Percentiles rank a stretch among this genome's conserved stretches.
phyloP scores from a whole-genome alignment of 2,888 invertebrate genomes.

The Amblyjoppa proteus region DNA sequence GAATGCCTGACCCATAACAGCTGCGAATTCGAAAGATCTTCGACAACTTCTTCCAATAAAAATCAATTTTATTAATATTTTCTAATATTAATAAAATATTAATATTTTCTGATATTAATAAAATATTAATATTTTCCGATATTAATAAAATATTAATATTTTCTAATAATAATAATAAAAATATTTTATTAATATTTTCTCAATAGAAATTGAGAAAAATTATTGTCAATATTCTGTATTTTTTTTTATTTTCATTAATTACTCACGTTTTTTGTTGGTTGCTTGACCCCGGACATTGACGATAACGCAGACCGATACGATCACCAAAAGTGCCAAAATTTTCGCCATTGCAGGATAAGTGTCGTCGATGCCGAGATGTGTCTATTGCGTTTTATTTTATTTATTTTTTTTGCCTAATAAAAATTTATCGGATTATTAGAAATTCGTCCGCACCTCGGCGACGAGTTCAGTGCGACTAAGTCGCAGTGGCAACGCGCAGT shows the following conservation, averaged over 20 bases:
- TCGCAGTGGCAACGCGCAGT: neutral
- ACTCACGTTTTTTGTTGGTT: conserved; percentile 80
- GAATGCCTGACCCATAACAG: conserved; percentile 82
- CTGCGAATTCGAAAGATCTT: conserved; percentile 68
- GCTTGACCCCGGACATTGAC: conserved; percentile 81
- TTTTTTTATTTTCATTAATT: conserved; percentile 19
- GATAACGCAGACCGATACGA: conserved; percentile 78
- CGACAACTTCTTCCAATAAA: neutral
- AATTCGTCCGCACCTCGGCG: neutral
- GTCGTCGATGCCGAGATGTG: conserved; percentile 67
- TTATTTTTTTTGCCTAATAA: conserved; percentile 69
- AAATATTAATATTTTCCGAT: too few relatives aligned
- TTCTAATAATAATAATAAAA: too few relatives aligned
- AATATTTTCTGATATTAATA: too few relatives aligned
- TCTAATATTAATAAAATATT: too few relatives aligned
- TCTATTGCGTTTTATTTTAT: conserved; percentile 65
- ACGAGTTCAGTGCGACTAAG: neutral
- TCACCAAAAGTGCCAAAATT: conserved; percentile 78
- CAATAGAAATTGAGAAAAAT: too few relatives aligned
- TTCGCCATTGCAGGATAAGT: conserved; percentile 77
- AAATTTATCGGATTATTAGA: conserved; percentile 18
- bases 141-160: too few relatives aligned
- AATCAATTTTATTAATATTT: neutral
- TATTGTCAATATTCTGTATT: too few relatives aligned
- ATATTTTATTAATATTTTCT: too few relatives aligned